Percentiles rank a stretch among this genome's conserved stretches.
Evolutionary conservation across 2,888 invertebrate species (phyloP).

Genomic region (Gibbula magus): DNA sequence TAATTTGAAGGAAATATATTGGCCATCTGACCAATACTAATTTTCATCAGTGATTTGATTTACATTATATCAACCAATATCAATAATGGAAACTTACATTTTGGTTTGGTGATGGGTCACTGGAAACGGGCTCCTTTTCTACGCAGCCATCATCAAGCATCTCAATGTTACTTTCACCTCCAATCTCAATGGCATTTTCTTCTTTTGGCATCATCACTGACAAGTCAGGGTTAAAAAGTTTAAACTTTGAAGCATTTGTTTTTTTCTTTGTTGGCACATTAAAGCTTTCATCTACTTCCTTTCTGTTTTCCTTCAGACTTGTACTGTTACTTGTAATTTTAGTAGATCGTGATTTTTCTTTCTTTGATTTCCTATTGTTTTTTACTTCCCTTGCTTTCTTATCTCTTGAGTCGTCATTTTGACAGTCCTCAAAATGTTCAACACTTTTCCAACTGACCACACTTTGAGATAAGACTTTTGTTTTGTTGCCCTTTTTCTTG

Average conservation of each 20-base stretch:
- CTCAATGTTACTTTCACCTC: too few species aligned
- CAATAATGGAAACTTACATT: too few species aligned
- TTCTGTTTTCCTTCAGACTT: too few species aligned
- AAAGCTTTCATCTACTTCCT: too few species aligned
- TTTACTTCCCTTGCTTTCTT: not conserved
- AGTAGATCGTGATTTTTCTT: not conserved
- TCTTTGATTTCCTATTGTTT: not conserved
- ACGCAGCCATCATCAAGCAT: too few species aligned
- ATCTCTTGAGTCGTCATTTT: not conserved
- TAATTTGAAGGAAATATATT: too few species aligned
- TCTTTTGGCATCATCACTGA: constrained; percentile 2
- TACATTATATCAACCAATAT: too few species aligned
- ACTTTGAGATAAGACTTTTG: not conserved
- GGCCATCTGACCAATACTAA: too few species aligned
- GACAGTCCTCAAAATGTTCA: not conserved
- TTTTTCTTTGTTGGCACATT: not conserved
- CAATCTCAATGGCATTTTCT: not conserved
- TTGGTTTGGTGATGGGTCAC: too few species aligned
- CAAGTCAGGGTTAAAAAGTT: not conserved
- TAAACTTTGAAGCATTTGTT: not conserved
- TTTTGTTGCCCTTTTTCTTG: not conserved
- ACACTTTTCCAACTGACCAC: not conserved
- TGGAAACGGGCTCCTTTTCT: too few species aligned
- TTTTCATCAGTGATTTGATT: too few species aligned
- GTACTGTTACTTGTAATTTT: too few species aligned